These are phyloP conservation scores for Allophyes oxyacanthae DNA, from an alignment of 2,888 invertebrate species.

Conservation along the genomic window DNA sequence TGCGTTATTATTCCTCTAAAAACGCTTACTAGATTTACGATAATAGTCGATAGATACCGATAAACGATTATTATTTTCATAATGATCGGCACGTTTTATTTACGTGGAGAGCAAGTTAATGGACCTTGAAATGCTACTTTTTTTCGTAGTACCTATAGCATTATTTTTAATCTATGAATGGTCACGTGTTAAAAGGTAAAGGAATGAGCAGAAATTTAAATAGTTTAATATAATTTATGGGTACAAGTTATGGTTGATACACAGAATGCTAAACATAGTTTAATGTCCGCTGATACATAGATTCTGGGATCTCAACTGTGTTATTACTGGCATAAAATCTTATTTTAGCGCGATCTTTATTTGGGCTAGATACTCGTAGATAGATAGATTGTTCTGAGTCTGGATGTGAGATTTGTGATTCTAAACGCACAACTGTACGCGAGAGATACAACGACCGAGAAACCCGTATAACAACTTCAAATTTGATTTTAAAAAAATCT, in stretches of 20 bases:
- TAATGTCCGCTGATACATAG: no score
- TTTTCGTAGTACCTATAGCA: not conserved
- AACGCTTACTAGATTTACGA: constrained; percentile 49
- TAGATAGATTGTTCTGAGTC: no score
- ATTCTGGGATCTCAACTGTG: no score
- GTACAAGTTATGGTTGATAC: not conserved
- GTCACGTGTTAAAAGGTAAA: not conserved
- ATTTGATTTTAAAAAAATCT: no score
- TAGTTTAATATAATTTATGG: not conserved
- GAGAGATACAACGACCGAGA: no score
- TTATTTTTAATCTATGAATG: not conserved
- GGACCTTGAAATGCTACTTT: constrained; percentile 10
- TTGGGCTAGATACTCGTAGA: no score
- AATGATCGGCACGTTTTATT: constrained; percentile 44
- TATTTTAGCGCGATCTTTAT: no score
- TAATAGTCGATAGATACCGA: constrained; percentile 33
- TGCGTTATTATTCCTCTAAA: constrained; percentile 45
- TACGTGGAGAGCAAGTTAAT: constrained; percentile 39
- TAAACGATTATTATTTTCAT: constrained; percentile 45
- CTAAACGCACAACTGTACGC: no score
- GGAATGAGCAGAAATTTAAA: not conserved
- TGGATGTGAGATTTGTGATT: no score
- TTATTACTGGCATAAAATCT: no score
- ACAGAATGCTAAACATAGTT: not conserved
- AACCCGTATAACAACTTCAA: no score